phyloP scores from a whole-genome alignment of 1,140 invertebrate species.

The Lycorma delicatula region DNA sequence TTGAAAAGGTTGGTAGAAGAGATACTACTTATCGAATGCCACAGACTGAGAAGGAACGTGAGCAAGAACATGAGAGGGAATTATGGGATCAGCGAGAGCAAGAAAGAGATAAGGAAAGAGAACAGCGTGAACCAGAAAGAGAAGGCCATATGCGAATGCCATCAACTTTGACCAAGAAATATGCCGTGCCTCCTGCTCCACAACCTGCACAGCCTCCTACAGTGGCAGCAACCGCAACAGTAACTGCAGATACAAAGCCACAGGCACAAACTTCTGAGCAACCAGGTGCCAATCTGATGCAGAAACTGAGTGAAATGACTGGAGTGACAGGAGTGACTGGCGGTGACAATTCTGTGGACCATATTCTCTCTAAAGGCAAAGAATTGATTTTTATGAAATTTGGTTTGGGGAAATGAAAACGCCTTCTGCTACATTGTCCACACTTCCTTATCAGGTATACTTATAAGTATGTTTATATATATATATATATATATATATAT shows the following conservation, averaged over 20 bases:
- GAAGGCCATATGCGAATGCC: background rate
- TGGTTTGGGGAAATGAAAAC: slow-evolving; percentile 68
- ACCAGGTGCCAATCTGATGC: slow-evolving; percentile 61
- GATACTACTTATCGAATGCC: no score
- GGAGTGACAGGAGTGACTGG: slow-evolving; percentile 70
- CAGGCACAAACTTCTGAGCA: slow-evolving; percentile 34
- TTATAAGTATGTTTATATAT: no score
- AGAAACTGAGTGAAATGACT: slow-evolving; percentile 74
- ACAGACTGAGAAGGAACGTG: no score
- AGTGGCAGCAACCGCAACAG: slow-evolving; percentile 3
- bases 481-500: no score
- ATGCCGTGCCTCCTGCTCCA: slow-evolving; percentile 13
- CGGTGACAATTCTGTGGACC: slow-evolving; percentile 47
- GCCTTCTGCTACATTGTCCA: slow-evolving; percentile 12
- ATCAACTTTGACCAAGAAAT: slow-evolving; percentile 9
- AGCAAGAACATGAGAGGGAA: no score
- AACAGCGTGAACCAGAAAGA: background rate
- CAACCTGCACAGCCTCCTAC: slow-evolving; percentile 18
- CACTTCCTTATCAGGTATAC: no score
- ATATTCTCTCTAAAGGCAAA: slow-evolving; percentile 78
- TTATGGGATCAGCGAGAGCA: no score
- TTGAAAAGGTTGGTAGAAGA: slow-evolving; percentile 4
- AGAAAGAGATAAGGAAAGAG: background rate
- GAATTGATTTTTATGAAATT: slow-evolving; percentile 88
- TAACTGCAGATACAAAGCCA: slow-evolving; percentile 12